Conservation (phyloP, 2,888 invertebrate genomes). For the Lepidochrysops patricia region DNA sequence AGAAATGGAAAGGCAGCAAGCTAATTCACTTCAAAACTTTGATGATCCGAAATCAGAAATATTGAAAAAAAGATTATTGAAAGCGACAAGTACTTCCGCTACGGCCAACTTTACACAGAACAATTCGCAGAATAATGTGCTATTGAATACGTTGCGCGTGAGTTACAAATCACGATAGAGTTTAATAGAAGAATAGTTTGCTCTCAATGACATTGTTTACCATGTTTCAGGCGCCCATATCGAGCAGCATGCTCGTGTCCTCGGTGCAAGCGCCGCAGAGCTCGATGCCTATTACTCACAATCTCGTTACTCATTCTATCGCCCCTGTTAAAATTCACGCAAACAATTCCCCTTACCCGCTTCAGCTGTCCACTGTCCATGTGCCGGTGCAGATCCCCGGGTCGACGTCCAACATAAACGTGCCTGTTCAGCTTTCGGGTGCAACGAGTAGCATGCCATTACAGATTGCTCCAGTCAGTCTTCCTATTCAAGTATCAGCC, state of each 20-base stretch:
- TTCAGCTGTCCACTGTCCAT: conserved; percentile 64
- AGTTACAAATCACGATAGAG: conserved; percentile 37
- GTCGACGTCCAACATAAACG: conserved; percentile 61
- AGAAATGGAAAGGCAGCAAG: conserved; percentile 69
- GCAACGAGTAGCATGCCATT: conserved; percentile 51
- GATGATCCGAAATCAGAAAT: conserved; percentile 67
- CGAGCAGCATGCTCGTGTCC: conserved; percentile 69
- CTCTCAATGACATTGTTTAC: conserved; percentile 43
- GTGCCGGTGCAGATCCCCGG: conserved; percentile 68
- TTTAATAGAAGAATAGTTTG: conserved; percentile 30
- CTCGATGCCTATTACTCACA: conserved; percentile 61
- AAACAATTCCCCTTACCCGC: conserved; percentile 52
- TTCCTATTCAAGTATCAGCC: conserved; percentile 59
- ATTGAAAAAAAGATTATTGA: conserved; percentile 69
- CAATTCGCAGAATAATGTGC: conserved; percentile 58
- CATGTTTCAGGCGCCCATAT: conserved; percentile 62
- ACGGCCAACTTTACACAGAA: conserved; percentile 46
- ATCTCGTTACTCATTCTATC: conserved; percentile 59
- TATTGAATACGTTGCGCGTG: conserved; percentile 64
- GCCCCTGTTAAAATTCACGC: conserved; percentile 64
- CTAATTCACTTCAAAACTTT: conserved; percentile 72
- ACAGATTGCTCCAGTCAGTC: conserved; percentile 59
- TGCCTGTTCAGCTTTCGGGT: conserved; percentile 61
- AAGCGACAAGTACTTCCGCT: conserved; percentile 47
- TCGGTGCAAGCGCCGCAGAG: conserved; percentile 64